Evolutionary conservation across 2,888 invertebrate genomes (phyloP).

Genomic region (Pristionchus japonicus): DNA sequence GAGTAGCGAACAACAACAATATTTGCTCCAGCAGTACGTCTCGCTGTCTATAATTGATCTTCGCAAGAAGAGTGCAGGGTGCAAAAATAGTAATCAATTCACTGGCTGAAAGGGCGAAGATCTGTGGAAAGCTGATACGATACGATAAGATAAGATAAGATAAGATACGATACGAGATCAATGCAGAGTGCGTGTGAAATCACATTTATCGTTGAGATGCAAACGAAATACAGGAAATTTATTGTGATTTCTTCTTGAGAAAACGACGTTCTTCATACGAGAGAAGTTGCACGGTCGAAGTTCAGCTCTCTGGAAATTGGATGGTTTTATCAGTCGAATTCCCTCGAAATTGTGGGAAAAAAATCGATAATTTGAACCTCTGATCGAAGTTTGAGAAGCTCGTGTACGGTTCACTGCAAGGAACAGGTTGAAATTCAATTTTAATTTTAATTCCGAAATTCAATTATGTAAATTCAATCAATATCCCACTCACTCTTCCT

Average conservation of each 20-base stretch:
- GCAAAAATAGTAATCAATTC: no score
- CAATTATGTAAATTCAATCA: neutral
- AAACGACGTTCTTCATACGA: neutral
- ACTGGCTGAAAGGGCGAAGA: no score
- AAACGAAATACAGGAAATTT: neutral
- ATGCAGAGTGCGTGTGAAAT: no score
- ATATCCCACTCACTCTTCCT: neutral
- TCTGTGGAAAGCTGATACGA: no score
- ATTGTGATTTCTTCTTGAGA: neutral
- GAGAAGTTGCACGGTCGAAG: neutral
- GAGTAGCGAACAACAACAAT: no score
- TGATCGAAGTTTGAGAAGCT: neutral
- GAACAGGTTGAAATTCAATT: neutral
- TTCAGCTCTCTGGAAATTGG: neutral
- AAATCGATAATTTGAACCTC: neutral
- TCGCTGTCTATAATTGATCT: no score
- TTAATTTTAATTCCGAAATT: neutral
- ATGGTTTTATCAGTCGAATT: neutral
- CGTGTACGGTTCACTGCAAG: conserved; percentile 9
- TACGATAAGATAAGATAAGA: no score
- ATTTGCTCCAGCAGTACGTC: no score
- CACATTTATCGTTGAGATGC: conserved; percentile 1
- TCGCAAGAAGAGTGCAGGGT: no score
- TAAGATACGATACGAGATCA: no score
- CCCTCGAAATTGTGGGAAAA: neutral